Base-by-base conservation (phyloP, 2,797 vertebrate species). In the Malacoraja senta region DNA sequence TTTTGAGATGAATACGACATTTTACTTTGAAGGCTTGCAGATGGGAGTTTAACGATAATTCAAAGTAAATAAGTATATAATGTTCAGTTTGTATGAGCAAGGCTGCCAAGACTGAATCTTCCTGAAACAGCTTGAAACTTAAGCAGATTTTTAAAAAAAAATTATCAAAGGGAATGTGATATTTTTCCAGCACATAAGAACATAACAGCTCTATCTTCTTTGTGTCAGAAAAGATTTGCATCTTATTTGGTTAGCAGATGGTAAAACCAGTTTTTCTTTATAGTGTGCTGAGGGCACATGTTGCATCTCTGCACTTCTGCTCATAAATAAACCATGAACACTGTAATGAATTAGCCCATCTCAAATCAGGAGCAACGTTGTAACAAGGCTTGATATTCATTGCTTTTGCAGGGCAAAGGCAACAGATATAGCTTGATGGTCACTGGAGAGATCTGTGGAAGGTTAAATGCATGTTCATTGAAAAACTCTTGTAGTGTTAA, bases 201-300 rank as follows among this genome's bases (percentile, higher is more conserved):
- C 63, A 35, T 32, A 83, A 90, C n/a, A 32, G 61, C 65, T 90
- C 63, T 9, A 24, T 15, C 9, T 35, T 91, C 19, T 72, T 74
- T 38, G 17, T 68, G 88, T 91, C 32, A 24, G 17, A 90, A 91
- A 32, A 71, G 26, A 91, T 38, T 91, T 91, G 88, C 88, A 71
- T n/a, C 35, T 32, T 32, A 35, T 17, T 53, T 92, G 44, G 24
- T 58, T 44, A 76, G 21, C 26, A 91, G 68, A 44, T 74, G 90
- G 24, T 72, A 91, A 90, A 71, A 32, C 15, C 1, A 26, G 1
- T 61, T 53, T 53, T 74, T 9, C 12, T 53, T 29, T 74, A 44
- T n/a, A 35, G n/a, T 68, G 19, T 68, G 84, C 15, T 32, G 6
- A 35, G 61, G 32, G 63, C 8, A 9, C 19, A 32, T 68, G 84